These are phyloP conservation scores for Drosophila anomalata DNA, from an alignment of 2,888 invertebrate genomes.

Conservation along the genomic window DNA sequence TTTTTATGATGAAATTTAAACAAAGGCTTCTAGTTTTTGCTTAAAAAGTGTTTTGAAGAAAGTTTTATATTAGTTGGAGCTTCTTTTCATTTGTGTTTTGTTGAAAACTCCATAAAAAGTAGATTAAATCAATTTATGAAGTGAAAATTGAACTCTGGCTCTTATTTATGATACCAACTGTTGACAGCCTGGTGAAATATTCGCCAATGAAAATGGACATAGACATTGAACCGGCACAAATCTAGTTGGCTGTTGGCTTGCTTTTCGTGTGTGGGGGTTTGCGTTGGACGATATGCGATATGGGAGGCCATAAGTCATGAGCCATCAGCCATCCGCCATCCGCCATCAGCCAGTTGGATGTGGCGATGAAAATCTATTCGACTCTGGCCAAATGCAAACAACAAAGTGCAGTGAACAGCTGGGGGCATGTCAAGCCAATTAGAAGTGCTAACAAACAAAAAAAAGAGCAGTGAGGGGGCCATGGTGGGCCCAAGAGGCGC, in stretches of 20 bases:
- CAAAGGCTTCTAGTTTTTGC: background rate
- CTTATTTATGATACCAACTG: slow-evolving; percentile 24
- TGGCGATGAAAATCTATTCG: slow-evolving; percentile 35
- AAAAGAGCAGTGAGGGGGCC: slow-evolving; percentile 30
- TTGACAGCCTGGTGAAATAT: slow-evolving; percentile 58
- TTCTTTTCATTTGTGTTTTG: background rate
- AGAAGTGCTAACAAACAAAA: slow-evolving; percentile 45
- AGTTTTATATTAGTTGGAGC: background rate
- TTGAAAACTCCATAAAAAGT: background rate
- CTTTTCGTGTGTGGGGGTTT: slow-evolving; percentile 57
- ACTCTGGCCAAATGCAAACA: slow-evolving; percentile 25
- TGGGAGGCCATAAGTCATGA: slow-evolving; percentile 42
- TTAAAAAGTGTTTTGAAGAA: background rate
- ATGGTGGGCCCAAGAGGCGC: slow-evolving; percentile 25
- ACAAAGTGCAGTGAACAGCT: slow-evolving; percentile 27
- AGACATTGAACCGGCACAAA: slow-evolving; percentile 68
- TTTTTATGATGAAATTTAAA: background rate
- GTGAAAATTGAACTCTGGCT: slow-evolving; percentile 6
- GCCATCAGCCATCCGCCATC: slow-evolving; percentile 31
- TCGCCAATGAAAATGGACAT: slow-evolving; percentile 49
- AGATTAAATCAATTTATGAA: slow-evolving; percentile 1
- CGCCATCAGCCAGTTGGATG: slow-evolving; percentile 8
- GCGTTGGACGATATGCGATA: slow-evolving; percentile 53
- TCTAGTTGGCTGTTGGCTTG: slow-evolving; percentile 39
- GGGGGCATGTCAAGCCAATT: slow-evolving; percentile 59